Conservation (phyloP, 2,797 vertebrate species). For the Cottoperca gobio region DNA sequence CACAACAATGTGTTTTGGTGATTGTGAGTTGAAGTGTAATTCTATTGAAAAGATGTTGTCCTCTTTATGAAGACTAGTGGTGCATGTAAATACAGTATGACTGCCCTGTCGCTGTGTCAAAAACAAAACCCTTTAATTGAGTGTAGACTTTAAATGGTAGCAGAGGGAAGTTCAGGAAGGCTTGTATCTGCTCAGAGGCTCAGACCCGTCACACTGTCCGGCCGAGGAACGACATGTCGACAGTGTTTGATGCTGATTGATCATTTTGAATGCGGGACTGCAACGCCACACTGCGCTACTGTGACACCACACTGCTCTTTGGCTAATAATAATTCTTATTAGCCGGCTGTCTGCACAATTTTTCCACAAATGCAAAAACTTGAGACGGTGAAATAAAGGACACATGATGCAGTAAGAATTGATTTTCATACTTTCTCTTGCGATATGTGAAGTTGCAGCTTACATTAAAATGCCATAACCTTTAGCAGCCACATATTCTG, state of each 20-base stretch:
- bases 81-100: slow-evolving; percentile 61
- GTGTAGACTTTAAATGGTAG: slow-evolving; percentile 25
- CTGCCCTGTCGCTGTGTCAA: no score
- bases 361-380: neutral
- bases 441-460: slow-evolving; percentile 48
- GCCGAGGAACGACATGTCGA: no score
- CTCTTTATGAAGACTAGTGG: slow-evolving; percentile 45
- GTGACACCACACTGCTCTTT: neutral
- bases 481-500: slow-evolving; percentile 42
- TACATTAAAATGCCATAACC: slow-evolving; percentile 52
- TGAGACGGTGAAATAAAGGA: neutral
- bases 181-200: slow-evolving; percentile 19
- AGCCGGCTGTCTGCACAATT: accelerated
- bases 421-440: slow-evolving; percentile 37
- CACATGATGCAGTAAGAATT: slow-evolving; percentile 1
- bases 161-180: slow-evolving; percentile 24
- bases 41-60: neutral
- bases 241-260: neutral
- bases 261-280: accelerated
- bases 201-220: no score
- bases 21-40: neutral
- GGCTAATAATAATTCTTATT: neutral
- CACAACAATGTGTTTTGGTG: neutral
- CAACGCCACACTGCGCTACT: slow-evolving; percentile 3
- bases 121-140: no score